Conservation (phyloP, 2,888 invertebrate genomes). For the Lithophane ornitopus region DNA sequence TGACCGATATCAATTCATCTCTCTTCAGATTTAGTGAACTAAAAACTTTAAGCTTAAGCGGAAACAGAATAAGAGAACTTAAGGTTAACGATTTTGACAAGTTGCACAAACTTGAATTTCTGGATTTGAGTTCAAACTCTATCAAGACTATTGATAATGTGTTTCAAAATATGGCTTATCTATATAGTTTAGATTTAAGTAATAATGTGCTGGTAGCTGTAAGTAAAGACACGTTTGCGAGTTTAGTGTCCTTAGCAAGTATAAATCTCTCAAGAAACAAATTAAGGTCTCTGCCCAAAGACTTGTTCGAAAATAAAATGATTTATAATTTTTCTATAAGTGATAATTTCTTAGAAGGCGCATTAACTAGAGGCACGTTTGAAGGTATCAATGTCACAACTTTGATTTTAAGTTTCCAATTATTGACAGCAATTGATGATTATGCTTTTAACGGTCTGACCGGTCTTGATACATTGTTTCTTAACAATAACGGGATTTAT, state of each 20-base stretch:
- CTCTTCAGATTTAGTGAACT: slow-evolving; percentile 78
- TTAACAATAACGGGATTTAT: slow-evolving; percentile 77
- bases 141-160: slow-evolving; percentile 70
- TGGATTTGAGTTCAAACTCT: slow-evolving; percentile 75
- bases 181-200: slow-evolving; percentile 72
- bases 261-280: slow-evolving; percentile 78
- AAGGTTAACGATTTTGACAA: slow-evolving; percentile 72
- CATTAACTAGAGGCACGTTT: slow-evolving; percentile 76
- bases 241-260: slow-evolving; percentile 60
- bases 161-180: slow-evolving; percentile 67
- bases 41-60: slow-evolving; percentile 71
- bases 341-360: slow-evolving; percentile 75
- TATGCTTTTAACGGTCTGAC: slow-evolving; percentile 77
- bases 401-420: slow-evolving; percentile 77
- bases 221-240: slow-evolving; percentile 70
- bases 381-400: slow-evolving; percentile 74
- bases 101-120: slow-evolving; percentile 67
- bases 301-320: slow-evolving; percentile 76
- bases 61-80: slow-evolving; percentile 73
- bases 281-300: slow-evolving; percentile 72
- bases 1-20: slow-evolving; percentile 75
- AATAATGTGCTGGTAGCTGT: slow-evolving; percentile 72
- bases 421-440: slow-evolving; percentile 74
- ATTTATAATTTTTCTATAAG: slow-evolving; percentile 72
- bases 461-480: slow-evolving; percentile 68